Evolutionary conservation across 2,888 invertebrate genomes (phyloP).

Genomic region (Allolobophora icterica): DNA sequence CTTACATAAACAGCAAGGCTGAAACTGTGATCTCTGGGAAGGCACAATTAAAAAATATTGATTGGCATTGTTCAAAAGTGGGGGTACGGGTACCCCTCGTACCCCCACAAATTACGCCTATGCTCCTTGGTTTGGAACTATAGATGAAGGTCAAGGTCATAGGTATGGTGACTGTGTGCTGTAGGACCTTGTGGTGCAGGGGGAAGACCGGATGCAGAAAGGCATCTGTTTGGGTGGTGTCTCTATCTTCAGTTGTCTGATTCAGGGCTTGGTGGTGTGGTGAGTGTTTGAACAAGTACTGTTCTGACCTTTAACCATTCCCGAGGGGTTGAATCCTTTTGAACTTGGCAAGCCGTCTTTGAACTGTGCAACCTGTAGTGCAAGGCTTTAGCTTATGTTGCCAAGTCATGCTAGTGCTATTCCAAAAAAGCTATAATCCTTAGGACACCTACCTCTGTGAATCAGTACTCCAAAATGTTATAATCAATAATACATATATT

Average conservation of each 20-base stretch:
- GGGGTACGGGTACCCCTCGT: too few relatives aligned
- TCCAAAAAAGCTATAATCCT: not conserved
- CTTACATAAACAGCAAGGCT: too few relatives aligned
- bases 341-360: not conserved
- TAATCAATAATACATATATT: not conserved
- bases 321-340: not conserved
- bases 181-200: not conserved
- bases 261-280: not conserved
- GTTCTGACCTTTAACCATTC: not conserved
- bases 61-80: too few relatives aligned
- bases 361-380: not conserved
- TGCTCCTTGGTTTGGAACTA: too few relatives aligned
- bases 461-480: not conserved
- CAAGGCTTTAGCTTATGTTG: too few relatives aligned
- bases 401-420: not conserved
- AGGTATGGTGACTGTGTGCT: not conserved
- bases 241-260: not conserved
- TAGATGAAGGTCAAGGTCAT: not conserved
- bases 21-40: too few relatives aligned
- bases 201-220: not conserved
- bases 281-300: too few relatives aligned
- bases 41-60: too few relatives aligned
- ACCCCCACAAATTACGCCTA: too few relatives aligned
- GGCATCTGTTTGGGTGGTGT: not conserved
- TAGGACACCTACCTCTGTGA: not conserved